Evolutionary conservation across 2,888 invertebrate species (phyloP).

Genomic region (Eristalis intricaria): DNA sequence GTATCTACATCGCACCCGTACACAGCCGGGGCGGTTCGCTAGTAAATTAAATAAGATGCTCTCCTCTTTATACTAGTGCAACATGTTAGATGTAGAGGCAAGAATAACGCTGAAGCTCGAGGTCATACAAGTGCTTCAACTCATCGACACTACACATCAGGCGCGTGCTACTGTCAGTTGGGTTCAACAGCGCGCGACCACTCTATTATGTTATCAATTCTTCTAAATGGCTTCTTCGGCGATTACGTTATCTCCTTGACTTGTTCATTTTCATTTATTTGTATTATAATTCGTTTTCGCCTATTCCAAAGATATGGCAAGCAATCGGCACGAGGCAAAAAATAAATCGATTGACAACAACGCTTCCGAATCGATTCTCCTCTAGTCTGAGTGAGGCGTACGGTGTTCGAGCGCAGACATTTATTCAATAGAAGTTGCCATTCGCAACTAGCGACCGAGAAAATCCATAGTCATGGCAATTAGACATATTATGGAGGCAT

Average conservation of each 20-base stretch:
- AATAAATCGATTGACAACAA: neutral
- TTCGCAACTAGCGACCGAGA: no score
- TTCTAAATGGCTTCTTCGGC: neutral
- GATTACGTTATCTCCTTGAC: neutral
- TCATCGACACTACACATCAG: neutral
- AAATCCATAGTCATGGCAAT: no score
- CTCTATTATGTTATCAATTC: neutral
- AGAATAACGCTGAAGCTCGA: neutral
- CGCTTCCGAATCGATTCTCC: neutral
- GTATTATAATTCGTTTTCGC: neutral
- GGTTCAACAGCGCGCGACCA: neutral
- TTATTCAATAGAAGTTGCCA: no score
- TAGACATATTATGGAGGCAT: no score
- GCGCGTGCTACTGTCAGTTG: neutral
- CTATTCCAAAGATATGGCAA: neutral
- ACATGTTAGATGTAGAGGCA: neutral
- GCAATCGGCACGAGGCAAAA: neutral
- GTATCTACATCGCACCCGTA: no score
- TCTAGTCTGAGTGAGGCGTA: neutral
- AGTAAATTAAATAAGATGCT: no score
- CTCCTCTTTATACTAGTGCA: no score
- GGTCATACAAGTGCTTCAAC: neutral
- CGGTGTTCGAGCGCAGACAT: no score
- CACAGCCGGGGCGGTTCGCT: no score
- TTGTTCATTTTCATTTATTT: neutral